phyloP scores from a whole-genome alignment of 2,888 invertebrate genomes.

The Scaptomyza cyrtandrae region DNA sequence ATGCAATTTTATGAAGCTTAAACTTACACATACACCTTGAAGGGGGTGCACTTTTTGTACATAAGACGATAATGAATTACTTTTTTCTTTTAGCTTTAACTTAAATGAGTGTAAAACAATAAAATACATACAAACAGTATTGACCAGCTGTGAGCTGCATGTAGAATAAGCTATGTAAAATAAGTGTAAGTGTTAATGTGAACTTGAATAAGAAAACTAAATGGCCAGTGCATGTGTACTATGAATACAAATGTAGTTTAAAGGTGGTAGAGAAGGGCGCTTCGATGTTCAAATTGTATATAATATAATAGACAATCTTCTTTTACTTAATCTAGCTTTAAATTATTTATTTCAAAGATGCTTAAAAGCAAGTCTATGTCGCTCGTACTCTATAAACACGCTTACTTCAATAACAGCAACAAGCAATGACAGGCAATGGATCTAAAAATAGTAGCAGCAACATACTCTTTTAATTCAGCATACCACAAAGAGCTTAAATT shows the following conservation, averaged over 20 bases:
- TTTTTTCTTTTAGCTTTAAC: conserved; percentile 12
- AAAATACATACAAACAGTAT: background rate
- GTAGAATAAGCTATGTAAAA: conserved; percentile 18
- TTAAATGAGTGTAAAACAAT: conserved; percentile 1
- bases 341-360: background rate
- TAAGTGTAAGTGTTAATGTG: conserved; percentile 28
- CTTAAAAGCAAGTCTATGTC: conserved; percentile 30
- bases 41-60: conserved; percentile 5
- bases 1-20: conserved; percentile 5
- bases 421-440: conserved; percentile 10
- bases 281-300: no score
- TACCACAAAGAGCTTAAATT: conserved; percentile 39
- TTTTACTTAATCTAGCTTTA: background rate
- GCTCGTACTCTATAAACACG: background rate
- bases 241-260: conserved; percentile 1
- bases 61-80: no score
- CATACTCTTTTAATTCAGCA: conserved; percentile 11
- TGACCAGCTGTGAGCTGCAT: conserved; percentile 40
- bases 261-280: background rate
- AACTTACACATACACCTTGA: background rate
- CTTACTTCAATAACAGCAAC: conserved; percentile 1
- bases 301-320: background rate
- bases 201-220: conserved; percentile 41
- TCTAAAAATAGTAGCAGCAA: conserved; percentile 43
- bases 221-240: conserved; percentile 10